Evolutionary conservation across 2,888 invertebrate genomes (phyloP), one percentile per base, ranked within the genome.

Genomic region (Eupelmus urozonus): DNA sequence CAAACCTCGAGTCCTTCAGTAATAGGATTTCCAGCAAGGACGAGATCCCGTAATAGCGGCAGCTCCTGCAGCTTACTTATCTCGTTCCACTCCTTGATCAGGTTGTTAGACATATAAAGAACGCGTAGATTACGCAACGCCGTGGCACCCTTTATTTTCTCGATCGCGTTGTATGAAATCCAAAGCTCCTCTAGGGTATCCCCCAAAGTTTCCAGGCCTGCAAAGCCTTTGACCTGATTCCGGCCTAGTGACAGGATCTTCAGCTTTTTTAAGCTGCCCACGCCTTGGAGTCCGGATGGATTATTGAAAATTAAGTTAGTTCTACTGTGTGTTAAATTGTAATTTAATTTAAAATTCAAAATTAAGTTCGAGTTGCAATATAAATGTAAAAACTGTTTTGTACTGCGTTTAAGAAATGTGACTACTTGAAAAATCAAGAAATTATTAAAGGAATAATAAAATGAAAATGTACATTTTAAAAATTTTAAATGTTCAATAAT

Each of bases 161-260:
- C 98, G 77, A 98, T 94, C 29, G 94, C 91, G 88, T 98, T 98
- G 88, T 98, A 98, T 0, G 98, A 98, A 51, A 98, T 93, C 98
- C 98, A 98, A 0, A 98, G 90, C 87, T 98, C 96, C 87, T 97
- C 96, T 20, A 98, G 88, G 0, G 96, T 95, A 9, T 98, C 98
- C 0, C 94, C 95, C 1, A 98, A 92, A 0, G 93, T 92, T 90
- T 98, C 98, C 91, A 98, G 92, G 20, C 98, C 98, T 67, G 95
- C 92, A 79, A 98, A 94, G 1, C 94, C 94, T 90, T 98, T 98
- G 0, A 98, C 95, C 85, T 96, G 95, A 89, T 98, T 98, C 83
- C 98, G 92, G 1, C 96, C 96, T 20, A 98, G 87, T 0, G 97
- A 96, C 1, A 98, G 90, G 62, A 98, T 92, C 85, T 93, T 94